Percentiles rank a stretch among this genome's conserved stretches.
Conservation (phyloP, 2,888 invertebrate species). For the Drosophila monieri region DNA sequence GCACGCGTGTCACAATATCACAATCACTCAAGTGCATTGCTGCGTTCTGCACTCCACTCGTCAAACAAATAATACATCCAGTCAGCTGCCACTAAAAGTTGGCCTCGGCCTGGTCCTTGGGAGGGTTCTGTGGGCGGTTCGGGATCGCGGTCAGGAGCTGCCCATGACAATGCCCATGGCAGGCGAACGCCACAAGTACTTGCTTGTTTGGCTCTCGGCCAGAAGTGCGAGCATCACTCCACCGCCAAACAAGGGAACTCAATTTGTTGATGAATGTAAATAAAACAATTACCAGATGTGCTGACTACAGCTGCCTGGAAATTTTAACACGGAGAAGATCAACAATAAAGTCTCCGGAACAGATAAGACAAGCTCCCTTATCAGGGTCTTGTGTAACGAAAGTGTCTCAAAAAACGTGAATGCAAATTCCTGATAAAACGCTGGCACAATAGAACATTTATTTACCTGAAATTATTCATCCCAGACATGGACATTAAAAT, state of each 20-base stretch:
- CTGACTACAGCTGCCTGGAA: conserved; percentile 1
- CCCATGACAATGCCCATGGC: conserved; percentile 35
- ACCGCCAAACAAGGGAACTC: conserved; percentile 61
- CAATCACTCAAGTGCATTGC: conserved; percentile 71
- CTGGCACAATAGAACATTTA: background rate
- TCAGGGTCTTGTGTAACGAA: conserved; percentile 11
- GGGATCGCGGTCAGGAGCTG: conserved; percentile 30
- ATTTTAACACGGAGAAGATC: conserved; percentile 16
- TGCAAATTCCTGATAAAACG: conserved; percentile 1
- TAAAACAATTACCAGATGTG: conserved; percentile 12
- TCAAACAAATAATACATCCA: conserved; percentile 16
- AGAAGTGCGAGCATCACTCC: conserved; percentile 27
- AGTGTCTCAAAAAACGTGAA: conserved; percentile 14
- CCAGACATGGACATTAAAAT: background rate
- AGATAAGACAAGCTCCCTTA: conserved; percentile 14
- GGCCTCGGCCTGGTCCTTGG: conserved; percentile 32
- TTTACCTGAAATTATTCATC: conserved; percentile 16
- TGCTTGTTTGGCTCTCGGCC: conserved; percentile 29
- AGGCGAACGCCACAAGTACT: conserved; percentile 16
- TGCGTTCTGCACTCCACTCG: conserved; percentile 16
- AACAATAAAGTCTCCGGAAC: conserved; percentile 5
- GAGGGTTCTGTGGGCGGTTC: background rate
- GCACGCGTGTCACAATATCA: conserved; percentile 72
- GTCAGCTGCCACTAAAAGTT: conserved; percentile 21
- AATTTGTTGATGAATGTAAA: conserved; percentile 62